These are phyloP conservation scores for Brienomyrus brachyistius DNA, from an alignment of 2,113 vertebrate species.

Conservation along the genomic window DNA sequence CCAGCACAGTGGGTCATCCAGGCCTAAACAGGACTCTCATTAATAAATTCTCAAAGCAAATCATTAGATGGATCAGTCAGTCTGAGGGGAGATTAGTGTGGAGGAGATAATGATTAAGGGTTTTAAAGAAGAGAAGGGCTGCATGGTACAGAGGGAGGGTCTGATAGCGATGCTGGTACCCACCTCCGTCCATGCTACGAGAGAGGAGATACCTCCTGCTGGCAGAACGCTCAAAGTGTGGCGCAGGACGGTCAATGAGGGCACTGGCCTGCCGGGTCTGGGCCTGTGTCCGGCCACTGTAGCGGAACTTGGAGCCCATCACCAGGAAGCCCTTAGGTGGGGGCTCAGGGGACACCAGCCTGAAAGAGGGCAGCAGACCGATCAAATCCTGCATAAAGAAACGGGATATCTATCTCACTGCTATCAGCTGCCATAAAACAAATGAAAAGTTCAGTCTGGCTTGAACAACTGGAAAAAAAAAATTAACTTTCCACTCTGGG, in stretches of 20 bases:
- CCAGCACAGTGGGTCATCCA: background rate
- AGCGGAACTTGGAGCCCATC: constrained; percentile 98
- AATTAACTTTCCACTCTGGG: background rate
- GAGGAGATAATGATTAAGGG: background rate
- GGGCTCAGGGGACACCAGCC: constrained; percentile 90
- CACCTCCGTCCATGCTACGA: constrained; percentile 93
- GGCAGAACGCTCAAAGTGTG: constrained; percentile 90
- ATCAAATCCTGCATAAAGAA: background rate
- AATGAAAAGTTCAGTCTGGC: background rate
- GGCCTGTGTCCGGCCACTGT: constrained; percentile 92
- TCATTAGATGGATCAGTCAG: constrained; percentile 1
- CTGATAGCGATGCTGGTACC: constrained; percentile 11
- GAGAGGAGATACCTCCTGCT: constrained; percentile 95
- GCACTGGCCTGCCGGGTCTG: constrained; percentile 92
- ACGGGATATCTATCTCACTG: background rate
- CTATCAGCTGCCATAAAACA: background rate
- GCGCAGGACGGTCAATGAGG: constrained; percentile 88
- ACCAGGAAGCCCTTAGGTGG: constrained; percentile 95
- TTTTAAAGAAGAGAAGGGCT: background rate
- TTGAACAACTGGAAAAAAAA: background rate
- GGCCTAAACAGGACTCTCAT: background rate
- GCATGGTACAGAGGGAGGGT: background rate
- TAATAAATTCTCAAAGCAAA: background rate
- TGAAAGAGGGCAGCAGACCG: constrained; percentile 37
- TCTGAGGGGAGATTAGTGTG: background rate